These are phyloP conservation scores for Drosophila lini DNA, from an alignment of 1,140 invertebrate species.

Conservation along the genomic window DNA sequence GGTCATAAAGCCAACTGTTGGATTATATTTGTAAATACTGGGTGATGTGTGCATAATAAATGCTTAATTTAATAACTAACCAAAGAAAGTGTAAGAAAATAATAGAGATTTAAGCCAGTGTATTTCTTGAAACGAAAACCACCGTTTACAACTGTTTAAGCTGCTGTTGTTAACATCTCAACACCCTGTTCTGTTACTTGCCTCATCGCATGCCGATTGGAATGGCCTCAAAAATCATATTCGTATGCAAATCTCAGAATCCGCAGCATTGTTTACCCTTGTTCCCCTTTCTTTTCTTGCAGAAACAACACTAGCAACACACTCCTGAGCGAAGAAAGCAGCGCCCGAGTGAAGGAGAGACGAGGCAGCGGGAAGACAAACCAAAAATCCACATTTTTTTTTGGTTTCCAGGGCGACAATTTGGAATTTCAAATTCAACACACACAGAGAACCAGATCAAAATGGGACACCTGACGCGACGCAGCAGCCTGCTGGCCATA, in stretches of 20 bases:
- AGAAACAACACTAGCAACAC: slow-evolving; percentile 42
- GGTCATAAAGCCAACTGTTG: slow-evolving; percentile 23
- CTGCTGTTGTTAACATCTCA: slow-evolving; percentile 19
- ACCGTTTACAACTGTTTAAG: slow-evolving; percentile 16
- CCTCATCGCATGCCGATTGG: slow-evolving; percentile 30
- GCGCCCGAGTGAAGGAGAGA: slow-evolving; percentile 26
- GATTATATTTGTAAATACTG: slow-evolving; percentile 16
- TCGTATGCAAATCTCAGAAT: slow-evolving; percentile 61
- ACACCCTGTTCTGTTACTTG: slow-evolving; percentile 7
- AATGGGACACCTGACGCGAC: slow-evolving; percentile 76
- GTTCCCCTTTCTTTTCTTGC: slow-evolving; percentile 80
- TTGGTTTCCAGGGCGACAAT: slow-evolving; percentile 57
- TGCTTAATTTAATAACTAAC: slow-evolving; percentile 23
- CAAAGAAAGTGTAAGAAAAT: slow-evolving; percentile 13
- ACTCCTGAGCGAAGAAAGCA: slow-evolving; percentile 60
- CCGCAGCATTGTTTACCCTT: slow-evolving; percentile 78
- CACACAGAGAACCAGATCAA: slow-evolving; percentile 56
- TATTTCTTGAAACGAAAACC: neutral
- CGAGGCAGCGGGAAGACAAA: slow-evolving; percentile 29
- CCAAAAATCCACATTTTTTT: slow-evolving; percentile 53
- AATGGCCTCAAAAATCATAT: slow-evolving; percentile 56
- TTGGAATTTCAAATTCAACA: slow-evolving; percentile 53
- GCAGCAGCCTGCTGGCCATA: slow-evolving; percentile 69
- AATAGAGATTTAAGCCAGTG: slow-evolving; percentile 6
- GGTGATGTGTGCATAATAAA: slow-evolving; percentile 16